These are phyloP conservation scores for Mesocentrotus franciscanus DNA, from an alignment of 53 echinoderm and acorn worm species.

Conservation along the genomic window DNA sequence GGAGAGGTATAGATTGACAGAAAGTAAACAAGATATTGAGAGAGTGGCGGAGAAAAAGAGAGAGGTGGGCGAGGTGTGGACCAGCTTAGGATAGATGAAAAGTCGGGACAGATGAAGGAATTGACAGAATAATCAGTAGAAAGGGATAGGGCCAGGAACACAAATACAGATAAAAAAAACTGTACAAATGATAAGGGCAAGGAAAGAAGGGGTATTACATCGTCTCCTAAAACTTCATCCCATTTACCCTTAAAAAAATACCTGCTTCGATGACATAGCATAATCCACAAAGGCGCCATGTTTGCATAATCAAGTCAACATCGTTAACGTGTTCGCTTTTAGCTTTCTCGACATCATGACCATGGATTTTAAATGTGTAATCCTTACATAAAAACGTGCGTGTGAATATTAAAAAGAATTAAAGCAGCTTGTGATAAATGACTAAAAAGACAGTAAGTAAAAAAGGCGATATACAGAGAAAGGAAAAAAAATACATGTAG, in stretches of 20 bases:
- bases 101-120: too few relatives aligned
- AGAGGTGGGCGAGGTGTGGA: too few relatives aligned
- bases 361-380: not conserved
- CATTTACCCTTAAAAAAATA: not conserved
- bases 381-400: not conserved
- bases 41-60: too few relatives aligned
- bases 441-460: not conserved
- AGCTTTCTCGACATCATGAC: not conserved
- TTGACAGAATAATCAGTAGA: too few relatives aligned
- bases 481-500: not conserved
- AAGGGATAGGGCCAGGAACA: not conserved
- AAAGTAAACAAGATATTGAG: too few relatives aligned
- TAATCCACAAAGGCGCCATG: not conserved
- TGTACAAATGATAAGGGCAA: not conserved
- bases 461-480: not conserved
- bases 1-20: too few relatives aligned
- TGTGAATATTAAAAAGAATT: not conserved
- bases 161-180: not conserved
- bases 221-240: not conserved
- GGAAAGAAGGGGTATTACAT: not conserved
- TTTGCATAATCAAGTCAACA: not conserved
- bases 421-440: not conserved
- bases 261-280: not conserved
- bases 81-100: too few relatives aligned
- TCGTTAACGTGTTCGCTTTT: not conserved